Conservation (phyloP, 1,140 invertebrate genomes). For the Drosophila azteca region DNA sequence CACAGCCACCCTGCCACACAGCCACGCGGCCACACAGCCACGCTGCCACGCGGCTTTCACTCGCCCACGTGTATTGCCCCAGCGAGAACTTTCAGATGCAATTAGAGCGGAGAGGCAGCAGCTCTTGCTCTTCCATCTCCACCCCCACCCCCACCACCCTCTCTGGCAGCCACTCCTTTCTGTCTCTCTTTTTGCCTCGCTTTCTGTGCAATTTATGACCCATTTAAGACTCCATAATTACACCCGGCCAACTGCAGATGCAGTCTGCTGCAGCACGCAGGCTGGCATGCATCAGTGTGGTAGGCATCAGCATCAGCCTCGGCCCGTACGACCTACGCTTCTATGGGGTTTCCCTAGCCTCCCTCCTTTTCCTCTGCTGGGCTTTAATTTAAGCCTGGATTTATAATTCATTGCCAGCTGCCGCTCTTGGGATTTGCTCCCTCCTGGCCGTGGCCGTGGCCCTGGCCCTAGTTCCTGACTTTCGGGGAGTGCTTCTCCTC, state of each 20-base stretch:
- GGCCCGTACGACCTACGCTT: constrained; percentile 59
- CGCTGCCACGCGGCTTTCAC: constrained; percentile 39
- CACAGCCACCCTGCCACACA: constrained; percentile 20
- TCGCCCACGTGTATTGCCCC: constrained; percentile 42
- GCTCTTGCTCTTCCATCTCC: constrained; percentile 2
- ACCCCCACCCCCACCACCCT: no score
- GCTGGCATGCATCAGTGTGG: constrained; percentile 46
- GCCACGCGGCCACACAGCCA: constrained; percentile 14
- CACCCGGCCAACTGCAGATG: constrained; percentile 45
- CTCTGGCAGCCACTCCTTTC: constrained; percentile 14
- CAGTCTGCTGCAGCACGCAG: constrained; percentile 31
- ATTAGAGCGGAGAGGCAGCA: constrained; percentile 37
- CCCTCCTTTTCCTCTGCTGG: constrained; percentile 38
- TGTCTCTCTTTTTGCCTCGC: constrained; percentile 11
- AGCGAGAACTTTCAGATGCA: constrained; percentile 54
- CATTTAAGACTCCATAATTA: constrained; percentile 82
- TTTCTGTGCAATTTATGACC: constrained; percentile 77
- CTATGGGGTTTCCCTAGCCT: constrained; percentile 26
- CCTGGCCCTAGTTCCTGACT: not conserved
- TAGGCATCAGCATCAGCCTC: no score
- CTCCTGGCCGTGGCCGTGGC: no score
- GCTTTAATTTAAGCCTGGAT: constrained; percentile 81
- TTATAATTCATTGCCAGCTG: constrained; percentile 81
- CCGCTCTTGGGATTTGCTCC: constrained; percentile 39
- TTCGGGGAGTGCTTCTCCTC: constrained; percentile 12